Conservation (phyloP, 2,888 invertebrate species). For the Pollenia labialis region DNA sequence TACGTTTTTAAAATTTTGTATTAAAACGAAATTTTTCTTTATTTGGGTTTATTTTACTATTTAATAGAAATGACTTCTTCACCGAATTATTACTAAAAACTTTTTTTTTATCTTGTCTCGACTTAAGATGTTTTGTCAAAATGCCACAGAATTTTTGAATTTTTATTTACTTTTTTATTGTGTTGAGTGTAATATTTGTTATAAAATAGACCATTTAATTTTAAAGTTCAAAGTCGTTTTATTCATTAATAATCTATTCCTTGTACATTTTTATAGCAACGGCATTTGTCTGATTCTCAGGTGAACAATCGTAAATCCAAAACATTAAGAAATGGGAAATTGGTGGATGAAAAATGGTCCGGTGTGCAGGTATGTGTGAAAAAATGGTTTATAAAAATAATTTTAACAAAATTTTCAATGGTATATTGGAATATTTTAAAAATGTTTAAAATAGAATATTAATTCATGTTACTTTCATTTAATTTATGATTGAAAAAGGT, state of each 20-base stretch:
- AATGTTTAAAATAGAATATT: no score
- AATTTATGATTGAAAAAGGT: background rate
- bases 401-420: background rate
- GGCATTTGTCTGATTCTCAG: slow-evolving; percentile 98
- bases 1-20: no score
- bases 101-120: no score
- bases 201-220: background rate
- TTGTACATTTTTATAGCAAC: slow-evolving; percentile 89
- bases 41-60: no score
- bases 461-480: background rate
- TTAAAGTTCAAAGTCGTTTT: slow-evolving; percentile 41
- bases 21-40: no score
- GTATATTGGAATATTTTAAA: background rate
- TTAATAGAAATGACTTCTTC: no score
- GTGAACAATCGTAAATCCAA: slow-evolving; percentile 97
- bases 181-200: background rate
- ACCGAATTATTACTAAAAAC: no score
- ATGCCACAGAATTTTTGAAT: no score
- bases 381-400: background rate
- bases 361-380: slow-evolving; percentile 89
- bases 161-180: background rate
- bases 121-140: no score
- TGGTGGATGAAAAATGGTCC: slow-evolving; percentile 97
- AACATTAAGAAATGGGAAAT: slow-evolving; percentile 94
- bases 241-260: slow-evolving; percentile 38